Base-by-base conservation (phyloP, 2,797 vertebrate genomes). In the Taenioides sp. region DNA sequence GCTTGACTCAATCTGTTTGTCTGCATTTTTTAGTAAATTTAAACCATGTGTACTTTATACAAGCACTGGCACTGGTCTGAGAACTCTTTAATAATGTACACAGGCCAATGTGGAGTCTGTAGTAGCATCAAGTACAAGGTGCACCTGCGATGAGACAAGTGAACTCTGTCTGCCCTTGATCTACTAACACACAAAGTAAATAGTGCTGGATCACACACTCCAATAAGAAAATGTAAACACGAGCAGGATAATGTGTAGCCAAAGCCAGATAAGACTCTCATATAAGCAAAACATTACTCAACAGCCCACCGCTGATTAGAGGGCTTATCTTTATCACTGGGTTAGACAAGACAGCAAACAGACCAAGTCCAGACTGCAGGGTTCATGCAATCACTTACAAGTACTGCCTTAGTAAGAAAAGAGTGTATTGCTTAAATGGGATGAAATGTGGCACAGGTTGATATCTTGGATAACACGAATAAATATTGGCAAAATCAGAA, bases 281-380 rank as follows among this genome's bases (percentile, higher is more conserved):
- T 81, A 74, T 80, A 87, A 87, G 82, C 76, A 77, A 76, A 85
- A 78, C 43, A 27, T 87, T 89, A 82, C 83, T 80, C 82, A 86
- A 82, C 75, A 71, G 77, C 77, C 80, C 76, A 43, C 57, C 14
- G 65, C 78, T 81, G 80, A 87, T 87, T 79, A 82, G 73, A 77
- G 76, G 69, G 50, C 65, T 83, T 84, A 70, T 72, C 81, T 78
- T 84, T 86, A 88, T 86, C 73, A 72, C 65, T 62, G 27, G 28
- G 76, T 69, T 67, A 61, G 80, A 80, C 85, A 79, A 87, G 86
- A 86, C 84, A 79, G 80, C 84, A 90, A 91, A 92, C 78, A 88
- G 71, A 84, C 76, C 73, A 63, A 69, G 76, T 81, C 70, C 64
- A 69, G 78, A 61, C 82, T 71, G 69, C 49, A 69, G 67, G 73